Evolutionary conservation across 2,797 vertebrate species (phyloP).

Genomic region (Acipenser transmontanus): DNA sequence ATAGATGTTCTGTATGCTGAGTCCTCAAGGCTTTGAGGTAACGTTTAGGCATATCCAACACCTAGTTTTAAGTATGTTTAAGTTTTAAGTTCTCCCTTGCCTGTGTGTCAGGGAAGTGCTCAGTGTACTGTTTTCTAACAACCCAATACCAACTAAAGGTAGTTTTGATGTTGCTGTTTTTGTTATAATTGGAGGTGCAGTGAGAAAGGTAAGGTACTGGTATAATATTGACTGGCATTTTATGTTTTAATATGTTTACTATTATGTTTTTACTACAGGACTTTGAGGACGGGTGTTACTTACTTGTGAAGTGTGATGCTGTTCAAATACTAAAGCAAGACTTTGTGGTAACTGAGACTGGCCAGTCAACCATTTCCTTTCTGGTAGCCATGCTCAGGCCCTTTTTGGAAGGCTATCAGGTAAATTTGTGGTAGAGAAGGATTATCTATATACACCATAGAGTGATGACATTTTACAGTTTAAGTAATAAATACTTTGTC

Average conservation of each 20-base stretch:
- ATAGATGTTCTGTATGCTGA: too few relatives aligned
- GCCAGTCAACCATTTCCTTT: conserved; percentile 61
- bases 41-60: too few relatives aligned
- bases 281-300: conserved; percentile 87
- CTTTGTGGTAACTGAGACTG: conserved; percentile 62
- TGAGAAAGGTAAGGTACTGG: not conserved
- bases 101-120: too few relatives aligned
- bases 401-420: conserved; percentile 88
- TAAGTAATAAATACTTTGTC: not conserved
- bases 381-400: conserved; percentile 71
- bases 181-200: too few relatives aligned
- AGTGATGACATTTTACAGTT: too few relatives aligned
- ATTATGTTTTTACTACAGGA: conserved; percentile 56
- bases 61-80: too few relatives aligned
- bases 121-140: not conserved
- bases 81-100: too few relatives aligned
- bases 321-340: conserved; percentile 66
- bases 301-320: conserved; percentile 73
- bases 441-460: not conserved
- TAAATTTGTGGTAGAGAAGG: conserved; percentile 36
- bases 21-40: too few relatives aligned
- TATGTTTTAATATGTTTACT: not conserved
- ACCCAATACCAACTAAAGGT: not conserved
- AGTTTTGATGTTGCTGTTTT: not conserved
- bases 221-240: not conserved